A percentile compares a stretch with the other conserved stretches of the same genome.
Conservation (phyloP, 2,797 vertebrate genomes). For the Catharus ustulatus region DNA sequence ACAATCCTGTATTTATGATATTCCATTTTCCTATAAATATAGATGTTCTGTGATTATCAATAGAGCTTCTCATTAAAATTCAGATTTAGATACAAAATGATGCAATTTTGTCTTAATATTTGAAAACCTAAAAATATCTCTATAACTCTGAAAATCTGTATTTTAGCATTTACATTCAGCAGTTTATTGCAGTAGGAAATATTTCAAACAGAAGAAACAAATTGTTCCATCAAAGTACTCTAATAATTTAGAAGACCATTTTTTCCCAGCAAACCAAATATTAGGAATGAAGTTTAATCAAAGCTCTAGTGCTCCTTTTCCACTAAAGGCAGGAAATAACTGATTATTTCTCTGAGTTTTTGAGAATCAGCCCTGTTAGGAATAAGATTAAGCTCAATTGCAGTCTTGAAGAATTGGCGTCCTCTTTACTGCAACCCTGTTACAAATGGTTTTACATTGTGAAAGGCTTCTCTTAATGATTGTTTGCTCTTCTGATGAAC, state of each 20-base stretch:
- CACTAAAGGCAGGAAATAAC: constrained; percentile 28
- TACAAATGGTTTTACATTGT: constrained; percentile 35
- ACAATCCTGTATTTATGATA: constrained; percentile 60
- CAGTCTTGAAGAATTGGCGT: constrained; percentile 20
- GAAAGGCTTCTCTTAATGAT: constrained; percentile 51
- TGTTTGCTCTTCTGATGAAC: constrained; percentile 48
- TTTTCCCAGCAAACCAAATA: constrained; percentile 2
- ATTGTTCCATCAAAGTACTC: constrained; percentile 31
- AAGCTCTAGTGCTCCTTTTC: neutral
- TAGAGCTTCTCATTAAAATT: constrained; percentile 71
- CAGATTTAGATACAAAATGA: constrained; percentile 65
- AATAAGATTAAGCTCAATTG: constrained; percentile 20
- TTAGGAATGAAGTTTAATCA: constrained; percentile 37
- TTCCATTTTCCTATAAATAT: constrained; percentile 69
- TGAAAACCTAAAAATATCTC: constrained; percentile 67
- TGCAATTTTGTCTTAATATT: constrained; percentile 59
- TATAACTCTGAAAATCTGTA: constrained; percentile 47
- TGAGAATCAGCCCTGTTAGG: constrained; percentile 1
- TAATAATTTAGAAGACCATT: constrained; percentile 29
- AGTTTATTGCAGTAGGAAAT: constrained; percentile 49
- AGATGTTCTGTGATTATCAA: constrained; percentile 64
- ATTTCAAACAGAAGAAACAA: constrained; percentile 55
- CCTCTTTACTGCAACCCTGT: neutral
- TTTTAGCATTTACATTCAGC: constrained; percentile 48
- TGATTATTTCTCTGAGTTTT: constrained; percentile 46